Evolutionary conservation across 2,797 vertebrate species (phyloP).

Genomic region (Arnoldichthys spilopterus): DNA sequence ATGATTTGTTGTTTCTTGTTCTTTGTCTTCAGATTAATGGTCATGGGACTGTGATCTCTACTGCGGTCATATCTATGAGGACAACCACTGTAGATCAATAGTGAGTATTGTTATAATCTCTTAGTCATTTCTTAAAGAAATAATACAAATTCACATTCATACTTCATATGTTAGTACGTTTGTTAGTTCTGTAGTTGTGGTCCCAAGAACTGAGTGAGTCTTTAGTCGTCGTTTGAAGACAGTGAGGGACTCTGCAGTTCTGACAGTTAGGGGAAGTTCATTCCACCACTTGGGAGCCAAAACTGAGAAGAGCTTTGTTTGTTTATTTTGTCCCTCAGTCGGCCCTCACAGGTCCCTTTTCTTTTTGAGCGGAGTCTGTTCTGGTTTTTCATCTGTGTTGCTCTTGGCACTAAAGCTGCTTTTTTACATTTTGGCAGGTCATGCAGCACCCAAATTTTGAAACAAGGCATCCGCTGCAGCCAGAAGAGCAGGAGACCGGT

Average conservation of each 20-base stretch:
- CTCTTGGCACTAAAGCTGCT: conserved; percentile 33
- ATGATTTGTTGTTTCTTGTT: conserved; percentile 25
- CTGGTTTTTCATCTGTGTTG: conserved; percentile 23
- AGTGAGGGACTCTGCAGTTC: too few species aligned
- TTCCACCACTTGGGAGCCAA: too few species aligned
- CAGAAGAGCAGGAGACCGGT: conserved; percentile 94
- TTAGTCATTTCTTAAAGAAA: neutral
- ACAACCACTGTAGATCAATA: conserved; percentile 8
- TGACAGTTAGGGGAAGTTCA: too few species aligned
- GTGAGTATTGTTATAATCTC: conserved; percentile 42
- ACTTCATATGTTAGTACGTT: too few species aligned
- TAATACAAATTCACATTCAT: neutral
- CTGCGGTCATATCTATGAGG: conserved; percentile 33
- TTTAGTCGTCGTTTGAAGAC: too few species aligned
- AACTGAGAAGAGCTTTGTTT: too few species aligned
- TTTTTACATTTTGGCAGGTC: conserved; percentile 55
- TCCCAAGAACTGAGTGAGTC: too few species aligned
- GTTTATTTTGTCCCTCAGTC: too few species aligned
- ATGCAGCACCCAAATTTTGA: conserved; percentile 94
- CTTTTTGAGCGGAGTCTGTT: neutral
- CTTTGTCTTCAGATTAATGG: conserved; percentile 33
- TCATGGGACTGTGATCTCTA: conserved; percentile 29
- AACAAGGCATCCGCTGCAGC: conserved; percentile 91
- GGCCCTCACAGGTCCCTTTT: neutral
- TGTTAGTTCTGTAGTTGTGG: too few species aligned